phyloP scores from a whole-genome alignment of 2,113 vertebrate species.

The Camelus bactrianus region DNA sequence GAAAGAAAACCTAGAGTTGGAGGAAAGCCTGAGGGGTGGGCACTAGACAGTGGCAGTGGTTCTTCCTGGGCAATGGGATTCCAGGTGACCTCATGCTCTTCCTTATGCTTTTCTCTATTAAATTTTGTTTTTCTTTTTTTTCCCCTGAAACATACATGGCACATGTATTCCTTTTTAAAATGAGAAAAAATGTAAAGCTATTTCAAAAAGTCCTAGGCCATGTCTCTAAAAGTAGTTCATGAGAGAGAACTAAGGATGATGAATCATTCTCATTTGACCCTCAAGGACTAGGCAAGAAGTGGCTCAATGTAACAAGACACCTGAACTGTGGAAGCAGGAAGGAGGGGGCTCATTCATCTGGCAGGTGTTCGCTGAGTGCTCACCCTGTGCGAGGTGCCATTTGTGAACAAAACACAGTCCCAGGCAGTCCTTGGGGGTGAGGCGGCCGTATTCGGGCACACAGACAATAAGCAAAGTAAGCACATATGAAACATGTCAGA shows the following conservation, averaged over 20 bases:
- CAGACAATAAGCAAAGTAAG: not conserved
- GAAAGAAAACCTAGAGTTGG: not conserved
- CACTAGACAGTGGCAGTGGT: accelerated
- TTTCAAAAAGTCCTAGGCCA: not conserved
- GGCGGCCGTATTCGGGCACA: not conserved
- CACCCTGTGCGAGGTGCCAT: accelerated
- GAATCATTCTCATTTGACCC: not conserved
- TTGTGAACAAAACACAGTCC: not conserved
- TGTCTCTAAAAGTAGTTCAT: not conserved
- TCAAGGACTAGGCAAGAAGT: not conserved
- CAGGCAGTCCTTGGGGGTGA: not conserved
- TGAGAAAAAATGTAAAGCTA: not conserved
- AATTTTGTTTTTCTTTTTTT: not conserved
- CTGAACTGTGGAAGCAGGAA: not conserved
- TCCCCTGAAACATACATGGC: not conserved
- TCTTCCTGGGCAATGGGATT: not conserved
- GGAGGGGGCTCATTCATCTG: not conserved
- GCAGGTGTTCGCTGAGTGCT: not conserved
- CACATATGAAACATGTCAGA: not conserved
- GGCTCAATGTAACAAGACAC: accelerated
- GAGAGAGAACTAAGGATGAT: not conserved
- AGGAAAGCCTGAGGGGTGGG: not conserved
- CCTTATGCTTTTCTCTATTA: not conserved
- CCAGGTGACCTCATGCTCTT: not conserved
- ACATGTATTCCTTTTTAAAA: not conserved